Evolutionary conservation across 2,888 invertebrate genomes (phyloP), one percentile per base, ranked within the genome.

Genomic region (Orchesella flavescens): DNA sequence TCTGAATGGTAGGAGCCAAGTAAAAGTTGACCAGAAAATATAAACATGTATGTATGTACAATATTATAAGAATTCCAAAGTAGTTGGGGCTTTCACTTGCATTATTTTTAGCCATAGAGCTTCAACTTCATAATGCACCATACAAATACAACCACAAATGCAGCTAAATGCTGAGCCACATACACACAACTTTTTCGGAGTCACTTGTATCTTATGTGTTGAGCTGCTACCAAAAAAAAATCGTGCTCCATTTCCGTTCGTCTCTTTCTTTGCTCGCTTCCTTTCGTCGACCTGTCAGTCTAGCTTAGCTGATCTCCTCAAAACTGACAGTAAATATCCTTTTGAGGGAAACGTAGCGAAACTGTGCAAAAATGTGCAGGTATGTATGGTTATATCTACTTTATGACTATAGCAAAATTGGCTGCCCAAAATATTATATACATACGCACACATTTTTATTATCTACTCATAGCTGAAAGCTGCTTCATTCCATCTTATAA

Each of bases 241-340:
- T 65, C 43, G 65, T 65, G 81, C 75, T 81, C 81, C 59, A 75
- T 68, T 81, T 81, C 75, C 81, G 81, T 75, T 69, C 75, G 61
- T 81, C 69, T 81, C 53, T 57, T 75, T 53, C 55, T 34, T 34
- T 34, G 3, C 34, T 34, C 34, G 34, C 34, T 34, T 7, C 7
- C 34, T 34, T 34, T 75, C 69, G 49, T 69, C 61, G 75, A 74
- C 68, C 68, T 81, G 81, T 81, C 81, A 81, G 74, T 69, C 53
- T 17, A 49, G 81, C 53, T 81, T 81, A 59, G 81, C 81, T 75
- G 75, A 81, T 81, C 75, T 69, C 44, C 63, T 81, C 81, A 74
- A 81, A 81, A 49, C 61, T 81, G 81, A 81, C 81, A 81, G 81
- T 68, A 75, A 81, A 81, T 81, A 81, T 81, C 75, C 81, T 81